Percentiles rank a stretch among this genome's conserved stretches.
phyloP scores from a whole-genome alignment of 23 tunicate genomes.

The Phallusia fumigata region DNA sequence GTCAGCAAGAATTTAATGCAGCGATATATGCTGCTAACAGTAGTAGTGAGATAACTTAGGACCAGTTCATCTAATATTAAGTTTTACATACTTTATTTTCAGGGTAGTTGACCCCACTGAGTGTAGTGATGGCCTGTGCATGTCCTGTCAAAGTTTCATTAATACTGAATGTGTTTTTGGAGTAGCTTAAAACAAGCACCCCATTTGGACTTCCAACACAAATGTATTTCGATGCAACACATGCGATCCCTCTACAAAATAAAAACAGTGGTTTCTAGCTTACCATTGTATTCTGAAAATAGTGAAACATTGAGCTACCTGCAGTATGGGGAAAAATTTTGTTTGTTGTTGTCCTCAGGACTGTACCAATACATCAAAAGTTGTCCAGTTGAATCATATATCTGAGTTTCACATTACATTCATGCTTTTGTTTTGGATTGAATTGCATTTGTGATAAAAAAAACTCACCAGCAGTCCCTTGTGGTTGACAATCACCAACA shows the following conservation, averaged over 20 bases:
- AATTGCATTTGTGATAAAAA: background rate
- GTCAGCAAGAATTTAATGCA: too few relatives aligned
- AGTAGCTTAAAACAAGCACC: slow-evolving; percentile 8
- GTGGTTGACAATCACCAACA: slow-evolving; percentile 40
- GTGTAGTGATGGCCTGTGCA: background rate
- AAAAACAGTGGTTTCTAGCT: too few relatives aligned
- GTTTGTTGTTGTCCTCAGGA: slow-evolving; percentile 23
- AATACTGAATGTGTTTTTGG: slow-evolving; percentile 24
- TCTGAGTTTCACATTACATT: slow-evolving; percentile 20
- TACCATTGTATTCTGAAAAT: background rate
- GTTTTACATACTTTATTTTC: background rate
- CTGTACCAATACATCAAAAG: slow-evolving; percentile 53
- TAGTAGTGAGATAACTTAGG: too few relatives aligned
- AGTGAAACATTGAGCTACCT: slow-evolving; percentile 25
- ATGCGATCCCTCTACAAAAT: slow-evolving; percentile 28
- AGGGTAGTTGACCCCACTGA: background rate
- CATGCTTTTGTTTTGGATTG: too few relatives aligned
- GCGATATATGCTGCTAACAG: too few relatives aligned
- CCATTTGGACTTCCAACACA: slow-evolving; percentile 30
- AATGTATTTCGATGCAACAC: slow-evolving; percentile 22
- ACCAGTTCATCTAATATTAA: too few relatives aligned
- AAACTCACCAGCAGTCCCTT: slow-evolving; percentile 53
- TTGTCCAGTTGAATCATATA: slow-evolving; percentile 53
- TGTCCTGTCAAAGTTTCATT: slow-evolving; percentile 25
- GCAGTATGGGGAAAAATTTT: slow-evolving; percentile 19